Evolutionary conservation across 2,888 invertebrate genomes (phyloP).

Genomic region (Dasypogon diadema): DNA sequence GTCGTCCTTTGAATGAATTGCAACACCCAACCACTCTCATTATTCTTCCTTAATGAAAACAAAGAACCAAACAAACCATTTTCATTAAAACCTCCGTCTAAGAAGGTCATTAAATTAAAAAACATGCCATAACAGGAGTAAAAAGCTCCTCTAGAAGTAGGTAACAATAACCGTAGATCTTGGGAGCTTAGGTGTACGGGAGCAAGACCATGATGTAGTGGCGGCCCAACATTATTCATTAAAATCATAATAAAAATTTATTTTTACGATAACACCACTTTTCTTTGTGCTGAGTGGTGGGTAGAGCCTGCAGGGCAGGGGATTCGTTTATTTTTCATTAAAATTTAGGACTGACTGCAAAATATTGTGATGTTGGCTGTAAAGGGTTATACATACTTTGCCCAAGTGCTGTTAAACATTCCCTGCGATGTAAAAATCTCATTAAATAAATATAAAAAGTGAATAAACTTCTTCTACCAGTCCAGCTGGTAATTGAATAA

Average conservation of each 20-base stretch:
- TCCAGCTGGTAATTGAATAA: neutral
- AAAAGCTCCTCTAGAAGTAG: conserved; percentile 51
- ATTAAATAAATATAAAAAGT: conserved; percentile 14
- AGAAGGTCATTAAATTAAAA: conserved; percentile 57
- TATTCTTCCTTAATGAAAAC: conserved; percentile 55
- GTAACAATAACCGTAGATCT: conserved; percentile 53
- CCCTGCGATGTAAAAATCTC: neutral
- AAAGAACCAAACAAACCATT: conserved; percentile 54
- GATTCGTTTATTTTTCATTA: conserved; percentile 30
- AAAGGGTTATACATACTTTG: conserved; percentile 16
- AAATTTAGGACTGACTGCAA: conserved; percentile 17
- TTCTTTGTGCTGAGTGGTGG: conserved; percentile 9
- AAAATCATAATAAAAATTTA: conserved; percentile 56
- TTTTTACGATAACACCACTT: conserved; percentile 51
- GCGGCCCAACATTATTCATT: conserved; percentile 55
- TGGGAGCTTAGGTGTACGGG: conserved; percentile 37
- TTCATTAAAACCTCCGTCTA: conserved; percentile 53
- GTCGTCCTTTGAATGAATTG: conserved; percentile 1
- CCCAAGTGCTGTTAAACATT: neutral
- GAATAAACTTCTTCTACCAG: neutral
- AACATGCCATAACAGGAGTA: conserved; percentile 56
- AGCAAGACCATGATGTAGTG: conserved; percentile 34
- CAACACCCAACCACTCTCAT: conserved; percentile 6
- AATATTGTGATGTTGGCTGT: neutral
- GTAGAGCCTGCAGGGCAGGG: neutral